Conservation (phyloP, 2,888 invertebrate species). For the Ophraella communa region DNA sequence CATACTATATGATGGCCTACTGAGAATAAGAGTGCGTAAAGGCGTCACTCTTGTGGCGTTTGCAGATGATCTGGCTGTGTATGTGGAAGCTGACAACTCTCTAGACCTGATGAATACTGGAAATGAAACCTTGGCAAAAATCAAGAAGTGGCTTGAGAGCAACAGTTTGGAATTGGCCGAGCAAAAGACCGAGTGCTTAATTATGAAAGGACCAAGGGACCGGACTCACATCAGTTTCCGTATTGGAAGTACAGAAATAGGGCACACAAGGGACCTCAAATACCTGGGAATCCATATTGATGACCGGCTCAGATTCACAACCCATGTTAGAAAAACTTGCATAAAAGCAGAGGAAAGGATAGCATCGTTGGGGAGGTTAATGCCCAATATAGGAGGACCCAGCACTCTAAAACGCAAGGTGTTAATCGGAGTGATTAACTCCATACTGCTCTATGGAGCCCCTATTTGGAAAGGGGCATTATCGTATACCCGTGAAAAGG, state of each 20-base stretch:
- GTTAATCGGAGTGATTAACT: constrained; percentile 18
- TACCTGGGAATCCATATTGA: neutral
- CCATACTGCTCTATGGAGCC: constrained; percentile 30
- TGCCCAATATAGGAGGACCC: constrained; percentile 33
- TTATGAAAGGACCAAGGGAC: no score
- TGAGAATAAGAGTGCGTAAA: neutral
- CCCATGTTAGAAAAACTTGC: neutral
- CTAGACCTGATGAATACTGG: no score
- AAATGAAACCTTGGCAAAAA: no score
- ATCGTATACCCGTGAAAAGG: neutral
- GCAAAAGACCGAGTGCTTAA: no score
- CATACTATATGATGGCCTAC: neutral
- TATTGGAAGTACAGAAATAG: no score
- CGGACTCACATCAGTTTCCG: no score
- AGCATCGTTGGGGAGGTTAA: constrained; percentile 6
- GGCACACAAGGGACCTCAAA: no score
- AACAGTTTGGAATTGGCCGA: no score
- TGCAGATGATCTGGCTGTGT: neutral
- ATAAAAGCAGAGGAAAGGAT: neutral
- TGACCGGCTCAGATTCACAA: neutral
- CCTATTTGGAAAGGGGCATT: constrained; percentile 22
- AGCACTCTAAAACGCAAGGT: constrained; percentile 22
- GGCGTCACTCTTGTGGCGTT: neutral
- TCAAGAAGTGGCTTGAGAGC: no score
- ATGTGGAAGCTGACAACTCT: neutral